Evolutionary conservation across 2,888 invertebrate species (phyloP).

Genomic region (Oxystoma pomonae): DNA sequence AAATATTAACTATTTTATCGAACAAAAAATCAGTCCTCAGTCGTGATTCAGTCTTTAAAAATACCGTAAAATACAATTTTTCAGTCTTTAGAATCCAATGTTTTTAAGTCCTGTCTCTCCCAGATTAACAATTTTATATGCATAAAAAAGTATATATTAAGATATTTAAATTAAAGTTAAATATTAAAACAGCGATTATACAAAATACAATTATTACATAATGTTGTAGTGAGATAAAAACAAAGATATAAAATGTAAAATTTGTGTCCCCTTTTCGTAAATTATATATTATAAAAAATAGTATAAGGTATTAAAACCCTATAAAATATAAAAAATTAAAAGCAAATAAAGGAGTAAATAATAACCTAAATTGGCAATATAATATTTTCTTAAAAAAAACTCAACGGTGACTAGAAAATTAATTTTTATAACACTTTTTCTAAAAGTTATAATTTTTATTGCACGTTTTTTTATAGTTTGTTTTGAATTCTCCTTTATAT

Average conservation of each 20-base stretch:
- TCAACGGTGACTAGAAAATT: neutral
- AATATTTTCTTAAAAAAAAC: no score
- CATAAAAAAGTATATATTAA: neutral
- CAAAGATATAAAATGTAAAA: neutral
- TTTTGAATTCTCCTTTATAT: neutral
- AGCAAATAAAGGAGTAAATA: neutral
- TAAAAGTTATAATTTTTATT: neutral
- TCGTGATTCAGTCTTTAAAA: conserved; percentile 45
- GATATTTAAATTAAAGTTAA: neutral
- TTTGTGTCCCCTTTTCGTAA: no score
- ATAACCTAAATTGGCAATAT: no score
- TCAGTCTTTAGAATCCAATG: conserved; percentile 34
- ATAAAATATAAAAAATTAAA: neutral
- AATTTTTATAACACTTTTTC: neutral
- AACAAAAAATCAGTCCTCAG: conserved; percentile 44
- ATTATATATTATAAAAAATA: no score
- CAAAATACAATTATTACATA: neutral
- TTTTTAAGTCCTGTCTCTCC: conserved; percentile 41
- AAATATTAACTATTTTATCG: conserved; percentile 20
- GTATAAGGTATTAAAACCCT: no score
- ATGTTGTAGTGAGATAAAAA: neutral
- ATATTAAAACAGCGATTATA: neutral
- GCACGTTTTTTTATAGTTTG: neutral
- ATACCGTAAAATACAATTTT: conserved; percentile 40
- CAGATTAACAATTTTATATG: neutral